Evolutionary conservation across 2,888 invertebrate species (phyloP), one percentile per base, ranked within the genome.

Genomic region (Sinohyriopsis cumingii): DNA sequence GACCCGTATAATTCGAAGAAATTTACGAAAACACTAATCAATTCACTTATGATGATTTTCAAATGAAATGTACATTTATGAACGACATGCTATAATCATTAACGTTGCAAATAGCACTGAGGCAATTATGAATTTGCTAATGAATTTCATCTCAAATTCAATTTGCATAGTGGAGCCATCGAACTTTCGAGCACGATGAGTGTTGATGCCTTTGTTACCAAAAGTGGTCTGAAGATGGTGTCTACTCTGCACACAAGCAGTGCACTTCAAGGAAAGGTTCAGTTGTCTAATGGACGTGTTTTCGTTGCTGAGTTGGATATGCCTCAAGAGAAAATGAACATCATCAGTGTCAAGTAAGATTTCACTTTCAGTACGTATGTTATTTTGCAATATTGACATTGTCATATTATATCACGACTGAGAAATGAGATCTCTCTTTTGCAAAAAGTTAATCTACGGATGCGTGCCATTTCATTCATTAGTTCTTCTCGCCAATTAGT

Each of bases 111-210:
- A 15, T 15, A 45, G 15, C 33, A 33, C 15, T 12, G 15, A 45
- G 12, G 12, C 45, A 45, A 15, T 45, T 45, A 15, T 45, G 15
- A 45, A 45, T 15, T 45, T 15, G 2, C 1, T 45, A 15, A 45
- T 45, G 45, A 45, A 12, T 12, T 15, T 2, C 3, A 15, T 45
- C 0, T 45, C 45, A 45, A 15, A 45, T 45, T 45, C 3, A 45
- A 45, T 63, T 55, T 57, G 71, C 79, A 18, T 86, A 97, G 96
- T 83, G 94, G 95, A 68, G 95, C 96, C 12, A 91, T 97, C 1
- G 95, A 95, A 88, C 91, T 97, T 68, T 94, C 94, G 6, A 95
- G 95, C 0, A 94, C 94, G 1, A 96, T 98, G 95, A 93, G 94
- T 55, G 93, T 97, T 0, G 94, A 95, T 81, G 94, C 95, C 0